phyloP scores from a whole-genome alignment of 2,113 vertebrate genomes.

The Gymnocephalus cernua region DNA sequence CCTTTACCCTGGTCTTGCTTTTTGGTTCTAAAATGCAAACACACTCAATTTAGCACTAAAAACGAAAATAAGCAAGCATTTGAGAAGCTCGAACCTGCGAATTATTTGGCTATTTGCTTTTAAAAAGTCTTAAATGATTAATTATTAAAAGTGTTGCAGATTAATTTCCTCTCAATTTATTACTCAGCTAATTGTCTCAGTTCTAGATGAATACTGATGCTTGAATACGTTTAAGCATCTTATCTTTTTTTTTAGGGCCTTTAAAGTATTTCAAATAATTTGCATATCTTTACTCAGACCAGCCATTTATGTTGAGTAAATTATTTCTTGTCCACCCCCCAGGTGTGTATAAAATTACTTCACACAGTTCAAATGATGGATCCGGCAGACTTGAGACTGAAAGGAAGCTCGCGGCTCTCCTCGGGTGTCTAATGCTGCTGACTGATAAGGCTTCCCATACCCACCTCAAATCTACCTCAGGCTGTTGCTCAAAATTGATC shows the following conservation, averaged over 20 bases:
- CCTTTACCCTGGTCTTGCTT: not conserved
- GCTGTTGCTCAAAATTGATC: slow-evolving; percentile 47
- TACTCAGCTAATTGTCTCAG: not conserved
- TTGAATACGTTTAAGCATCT: not conserved
- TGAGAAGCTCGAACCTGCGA: not conserved
- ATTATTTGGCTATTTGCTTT: not conserved
- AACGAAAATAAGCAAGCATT: not conserved
- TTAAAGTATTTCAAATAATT: not conserved
- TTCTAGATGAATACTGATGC: not conserved
- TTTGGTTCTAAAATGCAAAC: not conserved
- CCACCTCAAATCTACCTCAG: slow-evolving; percentile 46
- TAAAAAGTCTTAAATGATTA: not conserved
- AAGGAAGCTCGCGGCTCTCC: slow-evolving; percentile 1
- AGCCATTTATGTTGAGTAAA: not conserved
- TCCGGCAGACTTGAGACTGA: slow-evolving; percentile 1
- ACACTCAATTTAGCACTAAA: not conserved
- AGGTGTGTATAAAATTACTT: not conserved
- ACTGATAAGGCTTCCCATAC: slow-evolving; percentile 36
- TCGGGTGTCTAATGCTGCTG: slow-evolving; percentile 39
- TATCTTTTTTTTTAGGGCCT: not conserved
- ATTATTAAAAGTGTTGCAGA: not conserved
- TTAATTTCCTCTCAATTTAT: not conserved
- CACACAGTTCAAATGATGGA: slow-evolving; percentile 23
- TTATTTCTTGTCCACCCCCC: not conserved
- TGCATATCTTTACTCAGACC: not conserved